These are phyloP conservation scores for Corbicula japonica DNA, from an alignment of 2,888 invertebrate genomes.

Conservation along the genomic window DNA sequence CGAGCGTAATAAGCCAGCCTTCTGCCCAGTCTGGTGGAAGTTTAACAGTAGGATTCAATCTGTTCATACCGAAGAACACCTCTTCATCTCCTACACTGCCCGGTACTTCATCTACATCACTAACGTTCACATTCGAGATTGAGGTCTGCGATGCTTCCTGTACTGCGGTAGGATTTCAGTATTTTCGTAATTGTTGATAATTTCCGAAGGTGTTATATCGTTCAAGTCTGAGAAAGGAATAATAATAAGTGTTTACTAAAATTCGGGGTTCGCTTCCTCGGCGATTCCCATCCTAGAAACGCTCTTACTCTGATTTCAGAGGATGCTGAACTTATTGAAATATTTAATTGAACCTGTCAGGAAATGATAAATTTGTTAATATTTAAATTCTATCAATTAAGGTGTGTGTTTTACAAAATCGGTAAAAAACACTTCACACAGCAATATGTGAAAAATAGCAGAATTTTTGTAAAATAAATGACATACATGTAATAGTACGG, in stretches of 20 bases:
- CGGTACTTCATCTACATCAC: not conserved
- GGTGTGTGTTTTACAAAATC: too few relatives aligned
- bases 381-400: too few relatives aligned
- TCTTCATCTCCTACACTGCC: slow-evolving; percentile 3
- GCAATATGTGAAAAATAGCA: too few relatives aligned
- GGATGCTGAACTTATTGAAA: not conserved
- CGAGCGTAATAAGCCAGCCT: slow-evolving; percentile 7
- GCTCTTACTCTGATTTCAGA: not conserved
- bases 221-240: not conserved
- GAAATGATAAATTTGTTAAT: too few relatives aligned
- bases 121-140: slow-evolving; percentile 1
- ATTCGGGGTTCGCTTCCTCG: not conserved
- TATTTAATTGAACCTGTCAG: too few relatives aligned
- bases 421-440: too few relatives aligned
- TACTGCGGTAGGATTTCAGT: slow-evolving; percentile 30
- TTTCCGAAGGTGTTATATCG: not conserved
- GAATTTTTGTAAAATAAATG: too few relatives aligned
- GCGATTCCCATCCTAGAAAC: not conserved
- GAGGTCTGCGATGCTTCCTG: slow-evolving; percentile 21
- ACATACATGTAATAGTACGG: too few relatives aligned
- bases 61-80: slow-evolving; percentile 24
- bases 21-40: not conserved
- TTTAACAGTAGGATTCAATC: not conserved
- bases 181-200: too few relatives aligned
- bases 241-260: not conserved